These are phyloP conservation scores for Xenopus tropicalis DNA, from an alignment of 2,113 vertebrate species.

Conservation along the genomic window DNA sequence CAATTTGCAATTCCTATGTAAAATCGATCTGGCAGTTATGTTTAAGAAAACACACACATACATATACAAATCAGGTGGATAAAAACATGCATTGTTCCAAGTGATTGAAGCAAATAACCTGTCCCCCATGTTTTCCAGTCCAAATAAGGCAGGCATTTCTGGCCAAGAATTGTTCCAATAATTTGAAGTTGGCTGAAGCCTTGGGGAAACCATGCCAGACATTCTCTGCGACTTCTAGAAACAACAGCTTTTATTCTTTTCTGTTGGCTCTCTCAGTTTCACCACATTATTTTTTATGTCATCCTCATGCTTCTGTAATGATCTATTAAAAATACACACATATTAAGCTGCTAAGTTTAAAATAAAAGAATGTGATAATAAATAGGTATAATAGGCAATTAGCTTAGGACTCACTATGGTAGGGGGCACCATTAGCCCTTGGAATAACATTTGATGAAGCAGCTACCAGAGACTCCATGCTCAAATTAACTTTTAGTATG, in stretches of 20 bases:
- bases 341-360: background rate
- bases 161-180: too few relatives aligned
- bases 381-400: background rate
- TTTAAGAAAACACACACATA: too few relatives aligned
- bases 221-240: slow-evolving; percentile 38
- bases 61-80: too few relatives aligned
- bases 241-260: slow-evolving; percentile 74
- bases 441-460: slow-evolving; percentile 6
- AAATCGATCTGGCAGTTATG: too few relatives aligned
- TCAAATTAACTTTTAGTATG: too few relatives aligned
- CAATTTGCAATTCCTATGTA: too few relatives aligned
- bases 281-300: slow-evolving; percentile 51
- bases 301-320: slow-evolving; percentile 67
- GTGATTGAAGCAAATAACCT: too few relatives aligned
- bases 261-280: slow-evolving; percentile 50
- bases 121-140: too few relatives aligned
- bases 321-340: slow-evolving; percentile 56
- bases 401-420: background rate
- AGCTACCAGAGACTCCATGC: background rate
- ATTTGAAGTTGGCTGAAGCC: too few relatives aligned
- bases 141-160: too few relatives aligned
- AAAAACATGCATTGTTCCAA: too few relatives aligned
- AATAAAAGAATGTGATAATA: background rate
- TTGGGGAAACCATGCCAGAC: too few relatives aligned
- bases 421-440: background rate